These are phyloP conservation scores for Tineola bisselliella DNA, from an alignment of 2,888 invertebrate species.

Conservation along the genomic window DNA sequence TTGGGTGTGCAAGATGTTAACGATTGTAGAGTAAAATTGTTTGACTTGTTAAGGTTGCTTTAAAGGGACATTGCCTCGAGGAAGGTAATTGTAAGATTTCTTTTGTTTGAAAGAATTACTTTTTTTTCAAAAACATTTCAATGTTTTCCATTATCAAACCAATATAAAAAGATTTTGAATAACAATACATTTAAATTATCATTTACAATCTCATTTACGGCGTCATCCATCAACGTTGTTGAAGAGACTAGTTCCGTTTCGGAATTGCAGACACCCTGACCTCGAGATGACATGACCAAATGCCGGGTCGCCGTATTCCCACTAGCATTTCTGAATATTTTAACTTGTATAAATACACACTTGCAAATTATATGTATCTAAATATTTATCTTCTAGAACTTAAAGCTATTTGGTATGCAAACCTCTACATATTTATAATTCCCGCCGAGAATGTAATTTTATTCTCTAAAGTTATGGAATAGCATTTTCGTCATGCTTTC, in stretches of 20 bases:
- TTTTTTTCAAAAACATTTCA: background rate
- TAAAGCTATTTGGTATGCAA: background rate
- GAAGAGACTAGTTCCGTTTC: background rate
- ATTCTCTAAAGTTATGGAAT: conserved; percentile 6
- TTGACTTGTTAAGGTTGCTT: background rate
- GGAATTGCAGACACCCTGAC: background rate
- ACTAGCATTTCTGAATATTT: background rate
- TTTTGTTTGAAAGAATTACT: background rate
- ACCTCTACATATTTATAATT: conserved; percentile 6
- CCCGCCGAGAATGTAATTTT: conserved; percentile 7
- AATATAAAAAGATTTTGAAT: too few species aligned
- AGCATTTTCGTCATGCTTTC: background rate
- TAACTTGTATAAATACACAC: background rate
- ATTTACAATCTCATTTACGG: background rate
- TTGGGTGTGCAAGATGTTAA: conserved; percentile 4
- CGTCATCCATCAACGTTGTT: background rate
- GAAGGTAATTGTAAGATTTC: background rate
- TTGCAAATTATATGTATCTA: background rate
- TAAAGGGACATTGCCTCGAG: background rate
- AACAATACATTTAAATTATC: too few species aligned
- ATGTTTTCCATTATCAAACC: background rate
- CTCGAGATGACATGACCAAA: background rate
- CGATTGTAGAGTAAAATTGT: conserved; percentile 5
- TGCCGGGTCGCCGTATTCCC: background rate
- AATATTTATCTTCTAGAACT: background rate